A percentile compares a stretch with the other conserved stretches of the same genome.
Evolutionary conservation across 2,888 invertebrate genomes (phyloP).

Genomic region (Hoplodrina ambigua): DNA sequence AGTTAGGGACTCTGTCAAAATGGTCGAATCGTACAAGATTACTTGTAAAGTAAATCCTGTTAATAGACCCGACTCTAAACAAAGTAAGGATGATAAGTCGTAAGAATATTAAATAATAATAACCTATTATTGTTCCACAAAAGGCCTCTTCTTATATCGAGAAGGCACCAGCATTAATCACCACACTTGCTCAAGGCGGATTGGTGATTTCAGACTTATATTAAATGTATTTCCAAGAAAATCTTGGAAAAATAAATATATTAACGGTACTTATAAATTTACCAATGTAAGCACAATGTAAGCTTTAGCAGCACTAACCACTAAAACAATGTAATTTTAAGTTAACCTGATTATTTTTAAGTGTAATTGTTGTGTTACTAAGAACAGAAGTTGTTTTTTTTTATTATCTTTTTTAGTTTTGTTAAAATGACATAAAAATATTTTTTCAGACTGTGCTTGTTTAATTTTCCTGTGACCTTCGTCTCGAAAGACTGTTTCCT

Average conservation of each 20-base stretch:
- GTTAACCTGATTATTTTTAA: slow-evolving; percentile 67
- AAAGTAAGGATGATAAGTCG: slow-evolving; percentile 42
- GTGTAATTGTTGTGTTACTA: slow-evolving; percentile 51
- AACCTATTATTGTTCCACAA: too few species aligned
- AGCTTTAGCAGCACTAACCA: slow-evolving; percentile 31
- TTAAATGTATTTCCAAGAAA: too few species aligned
- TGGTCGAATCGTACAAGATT: slow-evolving; percentile 87
- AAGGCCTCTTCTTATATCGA: too few species aligned
- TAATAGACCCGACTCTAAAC: slow-evolving; percentile 66
- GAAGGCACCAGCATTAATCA: too few species aligned
- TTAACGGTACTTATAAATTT: not conserved
- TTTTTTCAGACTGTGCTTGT: slow-evolving; percentile 32
- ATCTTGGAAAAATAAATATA: not conserved
- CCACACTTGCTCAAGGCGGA: too few species aligned
- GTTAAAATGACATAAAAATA: slow-evolving; percentile 53
- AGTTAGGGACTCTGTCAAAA: slow-evolving; percentile 85
- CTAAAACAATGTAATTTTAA: slow-evolving; percentile 55
- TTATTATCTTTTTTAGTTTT: slow-evolving; percentile 44
- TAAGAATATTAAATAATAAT: slow-evolving; percentile 7
- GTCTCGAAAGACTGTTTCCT: too few species aligned
- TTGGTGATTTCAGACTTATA: too few species aligned
- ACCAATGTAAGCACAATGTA: slow-evolving; percentile 43
- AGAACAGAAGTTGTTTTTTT: slow-evolving; percentile 55
- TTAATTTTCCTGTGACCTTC: not conserved
- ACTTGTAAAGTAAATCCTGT: slow-evolving; percentile 88